Percentiles rank a stretch among this genome's conserved stretches.
phyloP scores from a whole-genome alignment of 2,113 vertebrate genomes.

The Vidua chalybeata region DNA sequence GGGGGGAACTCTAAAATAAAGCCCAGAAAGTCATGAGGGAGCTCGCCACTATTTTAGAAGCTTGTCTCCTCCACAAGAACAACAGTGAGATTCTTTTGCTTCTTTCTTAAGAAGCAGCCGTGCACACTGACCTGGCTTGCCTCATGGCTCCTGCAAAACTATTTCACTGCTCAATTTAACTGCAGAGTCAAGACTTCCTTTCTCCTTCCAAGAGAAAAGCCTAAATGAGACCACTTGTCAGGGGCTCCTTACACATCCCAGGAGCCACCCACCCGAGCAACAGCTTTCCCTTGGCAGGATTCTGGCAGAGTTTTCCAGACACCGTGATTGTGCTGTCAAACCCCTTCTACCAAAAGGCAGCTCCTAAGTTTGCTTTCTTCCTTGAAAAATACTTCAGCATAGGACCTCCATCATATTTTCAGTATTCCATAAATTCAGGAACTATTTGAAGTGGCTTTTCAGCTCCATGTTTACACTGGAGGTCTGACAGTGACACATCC shows the following conservation, averaged over 20 bases:
- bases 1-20: background rate
- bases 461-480: background rate
- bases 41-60: fast-evolving
- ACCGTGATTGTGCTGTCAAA: background rate
- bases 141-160: background rate
- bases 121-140: fast-evolving
- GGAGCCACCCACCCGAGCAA: background rate
- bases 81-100: background rate
- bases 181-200: background rate
- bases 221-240: background rate
- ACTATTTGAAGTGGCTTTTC: background rate
- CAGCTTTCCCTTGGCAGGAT: background rate
- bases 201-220: background rate
- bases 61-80: background rate
- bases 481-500: background rate
- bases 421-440: background rate
- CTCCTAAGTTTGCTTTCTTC: background rate
- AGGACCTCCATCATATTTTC: fast-evolving
- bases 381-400: background rate
- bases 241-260: background rate
- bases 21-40: background rate
- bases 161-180: background rate
- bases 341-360: fast-evolving
- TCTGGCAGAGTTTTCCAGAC: background rate
- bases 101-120: fast-evolving